phyloP scores from a whole-genome alignment of 2,797 vertebrate species.

The Psittacula echo region DNA sequence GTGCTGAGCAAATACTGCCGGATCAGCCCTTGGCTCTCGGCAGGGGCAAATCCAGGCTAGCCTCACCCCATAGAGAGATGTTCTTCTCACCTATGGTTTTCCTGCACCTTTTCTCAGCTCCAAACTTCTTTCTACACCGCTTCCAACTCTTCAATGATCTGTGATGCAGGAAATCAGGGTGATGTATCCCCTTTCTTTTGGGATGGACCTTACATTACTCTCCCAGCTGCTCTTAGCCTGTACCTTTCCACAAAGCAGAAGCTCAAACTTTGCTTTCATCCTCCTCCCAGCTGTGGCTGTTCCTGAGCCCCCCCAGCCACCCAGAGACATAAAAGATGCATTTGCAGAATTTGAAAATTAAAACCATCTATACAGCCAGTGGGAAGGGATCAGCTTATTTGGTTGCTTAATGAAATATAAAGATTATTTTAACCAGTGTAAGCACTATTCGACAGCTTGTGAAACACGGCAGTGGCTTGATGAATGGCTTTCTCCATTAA shows the following conservation, averaged over 20 bases:
- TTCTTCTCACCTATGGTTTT: neutral
- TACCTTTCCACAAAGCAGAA: constrained; percentile 61
- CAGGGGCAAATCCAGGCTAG: neutral
- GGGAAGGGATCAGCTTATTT: constrained; percentile 84
- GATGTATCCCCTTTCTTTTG: neutral
- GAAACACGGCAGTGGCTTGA: constrained; percentile 79
- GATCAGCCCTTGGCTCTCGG: fast-evolving
- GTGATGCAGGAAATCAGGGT: neutral
- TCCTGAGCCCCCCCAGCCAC: constrained; percentile 76
- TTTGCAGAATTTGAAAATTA: constrained; percentile 85
- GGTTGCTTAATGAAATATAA: constrained; percentile 90
- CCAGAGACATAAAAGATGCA: constrained; percentile 82
- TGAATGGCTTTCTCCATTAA: constrained; percentile 82
- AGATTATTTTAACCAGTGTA: constrained; percentile 89
- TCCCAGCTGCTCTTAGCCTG: constrained; percentile 11
- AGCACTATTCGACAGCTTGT: constrained; percentile 88
- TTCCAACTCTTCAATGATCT: neutral
- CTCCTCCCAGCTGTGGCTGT: constrained; percentile 60
- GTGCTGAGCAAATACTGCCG: neutral
- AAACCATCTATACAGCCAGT: constrained; percentile 85
- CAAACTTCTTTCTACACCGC: neutral
- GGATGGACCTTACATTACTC: neutral
- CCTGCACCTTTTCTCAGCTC: neutral
- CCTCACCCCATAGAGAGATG: neutral
- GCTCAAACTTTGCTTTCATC: constrained; percentile 72